phyloP scores from a whole-genome alignment of 1,140 invertebrate genomes.

The Platorchestia sp. region DNA sequence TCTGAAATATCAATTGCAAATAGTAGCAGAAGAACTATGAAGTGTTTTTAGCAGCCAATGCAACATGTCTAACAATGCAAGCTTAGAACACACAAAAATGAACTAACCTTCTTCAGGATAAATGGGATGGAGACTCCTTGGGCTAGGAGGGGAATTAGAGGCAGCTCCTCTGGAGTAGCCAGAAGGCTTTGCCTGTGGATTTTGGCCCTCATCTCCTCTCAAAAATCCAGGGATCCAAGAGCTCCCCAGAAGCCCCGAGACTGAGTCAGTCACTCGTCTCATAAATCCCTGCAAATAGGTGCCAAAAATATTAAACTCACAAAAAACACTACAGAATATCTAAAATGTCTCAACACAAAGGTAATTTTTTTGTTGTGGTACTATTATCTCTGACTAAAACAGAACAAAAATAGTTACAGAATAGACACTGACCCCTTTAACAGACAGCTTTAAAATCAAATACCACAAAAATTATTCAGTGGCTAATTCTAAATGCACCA shows the following conservation, averaged over 20 bases:
- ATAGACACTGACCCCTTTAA: too few species aligned
- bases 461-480: too few species aligned
- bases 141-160: neutral
- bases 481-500: too few species aligned
- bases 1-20: neutral
- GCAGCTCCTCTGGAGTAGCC: neutral
- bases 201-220: neutral
- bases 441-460: too few species aligned
- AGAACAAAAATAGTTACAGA: too few species aligned
- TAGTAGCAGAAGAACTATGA: neutral
- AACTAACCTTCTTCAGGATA: constrained; percentile 28
- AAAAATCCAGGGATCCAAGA: constrained; percentile 13
- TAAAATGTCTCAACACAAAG: neutral
- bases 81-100: neutral
- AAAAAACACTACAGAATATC: neutral
- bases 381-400: too few species aligned
- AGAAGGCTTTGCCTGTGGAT: neutral
- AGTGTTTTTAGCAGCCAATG: neutral
- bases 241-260: constrained; percentile 11
- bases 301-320: neutral
- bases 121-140: neutral
- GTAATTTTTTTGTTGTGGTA: neutral
- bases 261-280: constrained; percentile 26
- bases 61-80: neutral
- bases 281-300: neutral